A percentile compares a stretch with the other conserved stretches of the same genome.
Evolutionary conservation across 2,113 vertebrate species (phyloP).

Genomic region (Amblyopsis rosae): DNA sequence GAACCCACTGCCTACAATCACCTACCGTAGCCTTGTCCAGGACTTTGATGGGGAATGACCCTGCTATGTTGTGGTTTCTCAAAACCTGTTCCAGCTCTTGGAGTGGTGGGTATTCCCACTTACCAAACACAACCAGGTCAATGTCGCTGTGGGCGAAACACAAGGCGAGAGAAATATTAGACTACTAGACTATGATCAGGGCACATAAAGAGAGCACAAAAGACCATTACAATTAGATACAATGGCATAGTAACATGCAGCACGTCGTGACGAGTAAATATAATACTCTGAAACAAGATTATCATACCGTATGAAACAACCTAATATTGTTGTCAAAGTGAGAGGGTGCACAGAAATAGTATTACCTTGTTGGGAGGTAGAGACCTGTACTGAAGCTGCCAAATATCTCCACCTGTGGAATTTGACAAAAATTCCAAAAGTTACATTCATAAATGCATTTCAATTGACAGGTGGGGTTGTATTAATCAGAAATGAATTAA

Average conservation of each 20-base stretch:
- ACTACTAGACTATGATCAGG: not conserved
- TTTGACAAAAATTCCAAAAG: slow-evolving; percentile 5
- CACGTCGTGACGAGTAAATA: too few relatives aligned
- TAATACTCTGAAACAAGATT: too few relatives aligned
- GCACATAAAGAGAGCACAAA: not conserved
- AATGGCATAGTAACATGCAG: too few relatives aligned
- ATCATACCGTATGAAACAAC: too few relatives aligned
- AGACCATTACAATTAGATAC: too few relatives aligned
- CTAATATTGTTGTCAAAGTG: not conserved
- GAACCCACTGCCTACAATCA: not conserved
- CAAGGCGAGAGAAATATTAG: not conserved
- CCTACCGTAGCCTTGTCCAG: slow-evolving; percentile 97
- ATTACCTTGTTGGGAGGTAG: slow-evolving; percentile 95
- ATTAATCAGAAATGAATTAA: too few relatives aligned
- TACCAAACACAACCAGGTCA: slow-evolving; percentile 96
- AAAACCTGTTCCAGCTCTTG: slow-evolving; percentile 93
- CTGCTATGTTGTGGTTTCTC: slow-evolving; percentile 87
- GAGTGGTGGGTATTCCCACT: slow-evolving; percentile 92
- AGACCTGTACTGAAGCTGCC: slow-evolving; percentile 98
- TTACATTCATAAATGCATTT: too few relatives aligned
- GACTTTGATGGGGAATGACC: slow-evolving; percentile 92
- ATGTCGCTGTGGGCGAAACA: slow-evolving; percentile 84
- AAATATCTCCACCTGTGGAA: slow-evolving; percentile 93
- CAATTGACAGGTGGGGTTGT: too few relatives aligned
- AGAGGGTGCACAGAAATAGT: not conserved